Evolutionary conservation across 2,888 invertebrate species (phyloP).

Genomic region (Eristalinus sepulchralis): DNA sequence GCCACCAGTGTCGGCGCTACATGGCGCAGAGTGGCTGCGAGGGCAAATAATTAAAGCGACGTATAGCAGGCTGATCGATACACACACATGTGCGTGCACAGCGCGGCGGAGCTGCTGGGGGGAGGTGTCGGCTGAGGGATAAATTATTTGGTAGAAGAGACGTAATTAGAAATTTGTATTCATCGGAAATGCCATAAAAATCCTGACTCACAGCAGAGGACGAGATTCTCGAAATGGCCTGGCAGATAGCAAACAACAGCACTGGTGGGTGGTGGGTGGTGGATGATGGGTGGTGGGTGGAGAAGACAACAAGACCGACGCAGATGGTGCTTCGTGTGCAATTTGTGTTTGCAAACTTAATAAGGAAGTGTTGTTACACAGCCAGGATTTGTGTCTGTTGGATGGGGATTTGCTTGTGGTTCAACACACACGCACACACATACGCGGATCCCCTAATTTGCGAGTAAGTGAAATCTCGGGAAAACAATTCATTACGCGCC

Average conservation of each 20-base stretch:
- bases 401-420: conserved; percentile 6
- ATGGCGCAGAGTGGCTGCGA: not conserved
- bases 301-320: not conserved
- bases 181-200: conserved; percentile 51
- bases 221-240: not conserved
- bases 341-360: conserved; percentile 61
- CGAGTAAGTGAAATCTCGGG: conserved; percentile 42
- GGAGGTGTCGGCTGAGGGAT: not conserved
- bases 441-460: conserved; percentile 21
- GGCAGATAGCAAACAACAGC: not conserved
- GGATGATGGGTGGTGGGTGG: no score
- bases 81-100: not conserved
- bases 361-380: conserved; percentile 42
- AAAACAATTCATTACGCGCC: conserved; percentile 39
- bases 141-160: conserved; percentile 28
- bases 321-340: conserved; percentile 45
- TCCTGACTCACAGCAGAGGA: not conserved
- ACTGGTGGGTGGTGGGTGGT: not conserved
- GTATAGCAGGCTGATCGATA: not conserved
- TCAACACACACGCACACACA: not conserved
- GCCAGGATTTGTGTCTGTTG: conserved; percentile 13
- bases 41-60: conserved; percentile 37
- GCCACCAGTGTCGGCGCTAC: not conserved
- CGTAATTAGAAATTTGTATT: conserved; percentile 55
- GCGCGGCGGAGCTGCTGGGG: not conserved